A percentile compares a stretch with the other conserved stretches of the same genome.
These are phyloP conservation scores for Pteropus rufus DNA, from an alignment of 2,797 vertebrate genomes.

Conservation along the genomic window DNA sequence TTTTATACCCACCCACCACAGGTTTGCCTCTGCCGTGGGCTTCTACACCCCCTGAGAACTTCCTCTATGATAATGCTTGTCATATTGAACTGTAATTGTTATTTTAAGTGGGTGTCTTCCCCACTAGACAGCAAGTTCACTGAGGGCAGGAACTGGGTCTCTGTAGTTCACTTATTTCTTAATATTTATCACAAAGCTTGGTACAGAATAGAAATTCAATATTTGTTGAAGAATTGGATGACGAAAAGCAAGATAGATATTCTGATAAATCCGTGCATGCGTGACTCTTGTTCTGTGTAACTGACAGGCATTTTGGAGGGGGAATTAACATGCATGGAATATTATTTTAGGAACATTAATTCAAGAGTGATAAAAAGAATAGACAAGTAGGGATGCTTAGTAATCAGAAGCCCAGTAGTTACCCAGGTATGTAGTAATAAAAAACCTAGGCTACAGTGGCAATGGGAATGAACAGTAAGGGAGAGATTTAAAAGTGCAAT, in stretches of 20 bases:
- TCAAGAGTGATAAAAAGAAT: background rate
- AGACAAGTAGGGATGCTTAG: background rate
- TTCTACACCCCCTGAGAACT: background rate
- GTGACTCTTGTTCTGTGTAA: background rate
- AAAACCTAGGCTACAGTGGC: background rate
- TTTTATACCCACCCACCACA: background rate
- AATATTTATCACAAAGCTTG: background rate
- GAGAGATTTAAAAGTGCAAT: background rate
- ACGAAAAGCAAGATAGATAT: background rate
- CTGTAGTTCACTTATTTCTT: background rate
- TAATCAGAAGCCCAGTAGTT: background rate
- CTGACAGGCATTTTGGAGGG: background rate
- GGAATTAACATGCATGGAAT: background rate
- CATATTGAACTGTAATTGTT: background rate
- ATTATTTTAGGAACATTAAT: background rate
- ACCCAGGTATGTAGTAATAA: background rate
- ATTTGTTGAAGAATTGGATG: background rate
- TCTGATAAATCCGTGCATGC: background rate
- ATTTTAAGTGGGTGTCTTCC: background rate
- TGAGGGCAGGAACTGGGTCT: background rate
- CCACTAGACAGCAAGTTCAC: background rate
- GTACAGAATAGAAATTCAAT: background rate
- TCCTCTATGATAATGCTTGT: background rate
- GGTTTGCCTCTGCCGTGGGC: background rate
- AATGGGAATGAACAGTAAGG: background rate